Evolutionary conservation across 2,113 vertebrate genomes (phyloP).

Genomic region (Salvator merianae): DNA sequence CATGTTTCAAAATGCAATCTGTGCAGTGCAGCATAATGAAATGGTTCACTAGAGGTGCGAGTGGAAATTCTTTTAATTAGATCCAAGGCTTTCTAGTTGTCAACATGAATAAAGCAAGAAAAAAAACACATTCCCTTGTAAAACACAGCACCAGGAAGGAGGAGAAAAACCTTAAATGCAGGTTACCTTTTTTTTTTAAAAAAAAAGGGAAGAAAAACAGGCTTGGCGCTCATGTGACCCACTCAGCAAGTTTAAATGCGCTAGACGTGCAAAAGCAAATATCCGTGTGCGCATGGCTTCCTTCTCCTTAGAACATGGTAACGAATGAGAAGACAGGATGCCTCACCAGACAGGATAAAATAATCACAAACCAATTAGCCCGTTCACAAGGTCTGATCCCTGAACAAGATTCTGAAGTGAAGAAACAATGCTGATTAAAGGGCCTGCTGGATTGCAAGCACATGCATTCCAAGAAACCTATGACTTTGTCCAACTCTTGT

Average conservation of each 20-base stretch:
- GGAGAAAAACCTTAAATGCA: slow-evolving; percentile 56
- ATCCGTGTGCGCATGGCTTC: not conserved
- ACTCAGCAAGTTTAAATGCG: slow-evolving; percentile 27
- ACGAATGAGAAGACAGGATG: not conserved
- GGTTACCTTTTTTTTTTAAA: slow-evolving; percentile 74
- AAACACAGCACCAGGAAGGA: slow-evolving; percentile 68
- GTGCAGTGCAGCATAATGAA: slow-evolving; percentile 85
- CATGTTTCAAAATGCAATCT: slow-evolving; percentile 84
- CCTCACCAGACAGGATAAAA: slow-evolving; percentile 16
- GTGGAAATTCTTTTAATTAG: slow-evolving; percentile 88
- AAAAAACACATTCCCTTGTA: slow-evolving; percentile 67
- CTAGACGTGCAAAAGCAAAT: not conserved
- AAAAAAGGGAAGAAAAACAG: slow-evolving; percentile 15
- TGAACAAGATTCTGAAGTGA: not conserved
- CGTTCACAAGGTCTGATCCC: not conserved
- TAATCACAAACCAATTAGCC: not conserved
- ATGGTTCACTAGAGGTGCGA: slow-evolving; percentile 87
- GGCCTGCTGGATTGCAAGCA: no score
- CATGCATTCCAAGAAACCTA: not conserved
- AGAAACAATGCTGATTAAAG: not conserved
- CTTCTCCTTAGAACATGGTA: not conserved
- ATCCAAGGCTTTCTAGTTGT: slow-evolving; percentile 86
- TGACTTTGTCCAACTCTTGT: not conserved
- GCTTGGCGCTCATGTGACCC: not conserved
- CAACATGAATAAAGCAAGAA: slow-evolving; percentile 86